These are phyloP conservation scores for Volucella bombylans DNA, from an alignment of 2,888 invertebrate genomes.

Conservation along the genomic window DNA sequence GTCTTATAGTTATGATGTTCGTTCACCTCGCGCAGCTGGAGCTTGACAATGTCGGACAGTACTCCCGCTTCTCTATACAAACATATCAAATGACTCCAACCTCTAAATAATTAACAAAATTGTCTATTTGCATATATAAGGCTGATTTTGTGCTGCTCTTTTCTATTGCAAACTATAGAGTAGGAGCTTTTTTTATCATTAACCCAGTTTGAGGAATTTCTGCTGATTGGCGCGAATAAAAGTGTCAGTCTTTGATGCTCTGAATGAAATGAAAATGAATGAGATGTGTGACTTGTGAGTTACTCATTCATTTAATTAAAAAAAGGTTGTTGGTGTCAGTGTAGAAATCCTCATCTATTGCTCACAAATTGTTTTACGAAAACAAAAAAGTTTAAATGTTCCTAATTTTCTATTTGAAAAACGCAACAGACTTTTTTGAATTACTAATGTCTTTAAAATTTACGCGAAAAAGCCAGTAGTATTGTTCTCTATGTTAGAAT, in stretches of 20 bases:
- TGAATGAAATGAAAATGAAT: constrained; percentile 59
- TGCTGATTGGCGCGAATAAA: constrained; percentile 36
- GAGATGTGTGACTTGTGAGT: constrained; percentile 36
- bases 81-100: constrained; percentile 44
- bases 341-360: too few species aligned
- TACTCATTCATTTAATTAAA: constrained; percentile 26
- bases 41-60: constrained; percentile 21
- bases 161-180: constrained; percentile 1
- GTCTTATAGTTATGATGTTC: constrained; percentile 28
- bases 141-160: constrained; percentile 21
- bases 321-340: neutral
- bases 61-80: neutral
- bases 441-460: too few species aligned
- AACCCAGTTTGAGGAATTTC: constrained; percentile 59
- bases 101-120: constrained; percentile 69
- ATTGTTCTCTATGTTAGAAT: too few species aligned
- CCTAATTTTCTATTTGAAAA: too few species aligned
- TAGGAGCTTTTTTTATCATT: constrained; percentile 60
- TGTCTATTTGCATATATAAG: constrained; percentile 55
- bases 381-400: too few species aligned
- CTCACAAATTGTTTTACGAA: too few species aligned
- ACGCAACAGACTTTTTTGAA: too few species aligned
- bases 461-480: too few species aligned
- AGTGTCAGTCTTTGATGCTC: constrained; percentile 13
- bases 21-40: constrained; percentile 44